phyloP scores from a whole-genome alignment of 1,140 invertebrate species.

The Drosophila kepulauana region DNA sequence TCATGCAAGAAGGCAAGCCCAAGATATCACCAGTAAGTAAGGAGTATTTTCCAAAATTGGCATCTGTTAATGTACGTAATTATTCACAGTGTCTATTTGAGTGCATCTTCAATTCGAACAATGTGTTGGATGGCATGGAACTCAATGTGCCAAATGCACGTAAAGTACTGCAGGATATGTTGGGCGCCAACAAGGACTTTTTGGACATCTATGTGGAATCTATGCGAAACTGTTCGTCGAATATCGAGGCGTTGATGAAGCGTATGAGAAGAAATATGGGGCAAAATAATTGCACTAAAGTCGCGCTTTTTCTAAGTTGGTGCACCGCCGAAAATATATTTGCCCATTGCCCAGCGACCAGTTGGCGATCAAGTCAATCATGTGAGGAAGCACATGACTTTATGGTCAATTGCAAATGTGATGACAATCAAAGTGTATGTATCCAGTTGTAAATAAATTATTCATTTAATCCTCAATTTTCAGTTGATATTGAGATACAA shows the following conservation, averaged over 20 bases:
- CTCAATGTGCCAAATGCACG: conserved; percentile 40
- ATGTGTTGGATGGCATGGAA: conserved; percentile 23
- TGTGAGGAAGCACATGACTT: conserved; percentile 49
- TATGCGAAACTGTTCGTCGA: conserved; percentile 43
- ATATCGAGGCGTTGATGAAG: conserved; percentile 16
- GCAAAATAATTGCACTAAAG: conserved; percentile 25
- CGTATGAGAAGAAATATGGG: not conserved
- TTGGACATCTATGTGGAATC: conserved; percentile 37
- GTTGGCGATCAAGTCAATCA: conserved; percentile 39
- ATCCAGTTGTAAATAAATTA: conserved; percentile 13
- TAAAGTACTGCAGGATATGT: conserved; percentile 33
- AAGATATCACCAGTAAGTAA: conserved; percentile 51
- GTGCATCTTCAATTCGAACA: conserved; percentile 58
- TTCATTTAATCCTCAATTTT: not conserved
- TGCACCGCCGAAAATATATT: conserved; percentile 50
- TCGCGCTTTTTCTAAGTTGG: conserved; percentile 23
- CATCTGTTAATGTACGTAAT: not conserved
- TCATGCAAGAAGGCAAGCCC: conserved; percentile 31
- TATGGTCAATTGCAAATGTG: conserved; percentile 47
- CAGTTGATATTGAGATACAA: not conserved
- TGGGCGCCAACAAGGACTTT: conserved; percentile 53
- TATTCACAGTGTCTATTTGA: conserved; percentile 53
- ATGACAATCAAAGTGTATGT: conserved; percentile 7
- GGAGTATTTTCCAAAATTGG: not conserved
- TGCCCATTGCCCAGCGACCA: conserved; percentile 54